Evolutionary conservation across 1,140 invertebrate genomes (phyloP).

Genomic region (Sogatella furcifera): DNA sequence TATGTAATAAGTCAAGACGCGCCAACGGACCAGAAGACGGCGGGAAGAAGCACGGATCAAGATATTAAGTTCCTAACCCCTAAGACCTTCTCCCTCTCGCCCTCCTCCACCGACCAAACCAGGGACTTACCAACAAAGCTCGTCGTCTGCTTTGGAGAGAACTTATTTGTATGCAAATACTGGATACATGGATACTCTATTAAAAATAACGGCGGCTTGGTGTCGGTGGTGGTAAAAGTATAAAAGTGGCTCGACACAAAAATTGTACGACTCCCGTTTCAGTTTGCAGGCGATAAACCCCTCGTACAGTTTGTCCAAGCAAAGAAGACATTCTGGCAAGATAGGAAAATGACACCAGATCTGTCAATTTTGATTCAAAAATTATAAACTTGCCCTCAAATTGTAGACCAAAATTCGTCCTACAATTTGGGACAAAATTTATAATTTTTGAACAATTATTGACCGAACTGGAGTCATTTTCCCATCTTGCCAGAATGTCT

Average conservation of each 20-base stretch:
- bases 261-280: not conserved
- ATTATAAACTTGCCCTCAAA: no score
- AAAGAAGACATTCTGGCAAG: no score
- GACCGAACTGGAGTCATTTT: no score
- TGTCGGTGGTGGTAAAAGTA: not conserved
- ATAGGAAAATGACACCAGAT: no score
- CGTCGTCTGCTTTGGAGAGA: not conserved
- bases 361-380: no score
- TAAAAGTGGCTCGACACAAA: slow-evolving; percentile 2
- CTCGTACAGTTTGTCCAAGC: no score
- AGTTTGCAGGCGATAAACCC: not conserved
- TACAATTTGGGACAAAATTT: no score
- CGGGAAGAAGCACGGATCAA: not conserved
- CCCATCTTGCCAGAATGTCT: no score
- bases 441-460: no score
- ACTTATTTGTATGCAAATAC: slow-evolving; percentile 3
- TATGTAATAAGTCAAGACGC: slow-evolving; percentile 3
- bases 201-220: not conserved
- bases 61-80: not conserved
- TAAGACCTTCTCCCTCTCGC: not conserved
- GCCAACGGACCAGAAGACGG: no score
- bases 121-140: no score
- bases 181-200: slow-evolving; percentile 1
- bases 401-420: no score
- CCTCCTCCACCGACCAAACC: not conserved